phyloP scores from a whole-genome alignment of 2,888 invertebrate genomes.

The Orchestes rusci region DNA sequence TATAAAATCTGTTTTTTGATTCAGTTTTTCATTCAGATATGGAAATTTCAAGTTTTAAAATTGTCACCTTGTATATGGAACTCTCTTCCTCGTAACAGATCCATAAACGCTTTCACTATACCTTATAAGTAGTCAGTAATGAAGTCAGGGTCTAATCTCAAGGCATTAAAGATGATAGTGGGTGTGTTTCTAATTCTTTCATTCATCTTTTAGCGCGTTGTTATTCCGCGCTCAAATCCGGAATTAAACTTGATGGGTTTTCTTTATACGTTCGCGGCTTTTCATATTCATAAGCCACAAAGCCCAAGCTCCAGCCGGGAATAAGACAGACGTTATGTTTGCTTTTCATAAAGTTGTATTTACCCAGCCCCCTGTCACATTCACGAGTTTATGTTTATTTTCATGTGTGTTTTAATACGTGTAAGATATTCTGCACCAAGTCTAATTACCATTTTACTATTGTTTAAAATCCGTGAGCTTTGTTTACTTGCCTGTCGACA shows the following conservation, averaged over 20 bases:
- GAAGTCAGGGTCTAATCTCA: too few relatives aligned
- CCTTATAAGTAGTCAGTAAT: too few relatives aligned
- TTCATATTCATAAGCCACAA: slow-evolving; percentile 22
- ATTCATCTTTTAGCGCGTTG: slow-evolving; percentile 3
- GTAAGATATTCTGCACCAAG: slow-evolving; percentile 20
- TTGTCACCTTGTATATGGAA: too few relatives aligned
- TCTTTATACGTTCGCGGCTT: slow-evolving; percentile 20
- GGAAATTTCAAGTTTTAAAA: too few relatives aligned
- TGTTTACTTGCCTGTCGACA: slow-evolving; percentile 21
- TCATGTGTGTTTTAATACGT: slow-evolving; percentile 18
- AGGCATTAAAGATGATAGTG: too few relatives aligned
- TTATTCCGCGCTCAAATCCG: slow-evolving; percentile 13
- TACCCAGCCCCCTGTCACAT: slow-evolving; percentile 20
- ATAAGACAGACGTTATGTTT: slow-evolving; percentile 21
- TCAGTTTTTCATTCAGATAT: too few relatives aligned
- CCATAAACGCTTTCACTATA: too few relatives aligned
- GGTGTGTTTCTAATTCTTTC: slow-evolving; percentile 5
- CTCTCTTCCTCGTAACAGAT: too few relatives aligned
- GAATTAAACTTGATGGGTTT: slow-evolving; percentile 20
- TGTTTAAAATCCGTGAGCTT: slow-evolving; percentile 21
- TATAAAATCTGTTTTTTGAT: too few relatives aligned
- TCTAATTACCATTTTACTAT: slow-evolving; percentile 24
- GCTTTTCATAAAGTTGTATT: slow-evolving; percentile 24
- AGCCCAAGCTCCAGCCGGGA: slow-evolving; percentile 9
- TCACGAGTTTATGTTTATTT: slow-evolving; percentile 23